A percentile compares a stretch with the other conserved stretches of the same genome.
phyloP scores from a whole-genome alignment of 2,888 invertebrate genomes.

The Ophion ventricosus region DNA sequence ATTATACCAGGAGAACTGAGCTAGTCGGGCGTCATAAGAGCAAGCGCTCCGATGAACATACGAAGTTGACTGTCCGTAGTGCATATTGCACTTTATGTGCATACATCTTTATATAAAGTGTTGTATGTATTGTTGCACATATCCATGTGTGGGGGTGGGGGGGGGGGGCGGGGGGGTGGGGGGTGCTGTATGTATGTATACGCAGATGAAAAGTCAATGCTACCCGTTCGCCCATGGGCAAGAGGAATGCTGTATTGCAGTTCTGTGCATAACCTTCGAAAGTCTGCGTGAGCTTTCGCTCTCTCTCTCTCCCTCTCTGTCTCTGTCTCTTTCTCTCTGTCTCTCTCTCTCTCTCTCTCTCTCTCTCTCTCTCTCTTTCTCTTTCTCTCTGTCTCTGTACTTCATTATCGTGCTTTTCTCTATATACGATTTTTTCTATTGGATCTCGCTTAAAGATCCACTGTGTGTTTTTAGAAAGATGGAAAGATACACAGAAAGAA shows the following conservation, averaged over 20 bases:
- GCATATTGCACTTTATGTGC: conserved; percentile 14
- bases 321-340: no score
- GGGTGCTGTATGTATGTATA: not conserved
- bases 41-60: conserved; percentile 45
- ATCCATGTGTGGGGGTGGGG: not conserved
- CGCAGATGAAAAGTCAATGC: conserved; percentile 10
- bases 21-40: conserved; percentile 33
- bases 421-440: no score
- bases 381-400: no score
- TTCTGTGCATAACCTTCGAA: conserved; percentile 28
- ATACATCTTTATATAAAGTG: conserved; percentile 3
- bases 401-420: no score
- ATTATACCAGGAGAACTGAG: conserved; percentile 68
- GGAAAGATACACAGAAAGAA: no score
- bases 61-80: conserved; percentile 40
- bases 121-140: not conserved
- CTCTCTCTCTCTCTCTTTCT: no score
- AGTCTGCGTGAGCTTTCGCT: conserved; percentile 27
- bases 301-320: no score
- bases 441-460: no score
- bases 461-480: no score
- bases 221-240: conserved; percentile 48
- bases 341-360: no score
- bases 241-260: conserved; percentile 37
- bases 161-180: no score